Conservation (phyloP, 2,797 vertebrate genomes). For the Alectoris magna region DNA sequence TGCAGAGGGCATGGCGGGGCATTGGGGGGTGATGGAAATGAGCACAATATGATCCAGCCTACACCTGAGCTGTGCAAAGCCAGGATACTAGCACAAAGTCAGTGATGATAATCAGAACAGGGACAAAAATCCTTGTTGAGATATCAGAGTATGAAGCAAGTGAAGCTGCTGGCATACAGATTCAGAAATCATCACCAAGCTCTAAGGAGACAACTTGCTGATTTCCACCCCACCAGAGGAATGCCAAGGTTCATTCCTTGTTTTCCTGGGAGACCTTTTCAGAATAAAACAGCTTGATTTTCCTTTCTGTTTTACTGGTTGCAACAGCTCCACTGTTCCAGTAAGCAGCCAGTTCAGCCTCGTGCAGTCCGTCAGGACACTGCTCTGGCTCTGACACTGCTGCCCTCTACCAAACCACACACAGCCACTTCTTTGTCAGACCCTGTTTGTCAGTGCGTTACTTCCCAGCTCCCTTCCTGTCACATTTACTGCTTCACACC, state of each 20-base stretch:
- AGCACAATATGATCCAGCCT: neutral
- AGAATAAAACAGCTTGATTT: neutral
- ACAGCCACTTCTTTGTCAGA: neutral
- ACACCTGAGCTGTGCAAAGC: neutral
- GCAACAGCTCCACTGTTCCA: neutral
- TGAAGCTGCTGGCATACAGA: neutral
- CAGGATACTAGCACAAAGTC: rapidly evolving
- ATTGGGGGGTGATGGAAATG: neutral
- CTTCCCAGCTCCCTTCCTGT: neutral
- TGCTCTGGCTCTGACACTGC: neutral
- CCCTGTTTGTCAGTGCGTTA: neutral
- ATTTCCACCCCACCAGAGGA: neutral
- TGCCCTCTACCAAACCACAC: neutral
- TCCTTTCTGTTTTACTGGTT: neutral
- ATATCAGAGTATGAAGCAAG: neutral
- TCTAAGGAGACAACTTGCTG: neutral
- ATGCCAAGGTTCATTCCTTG: neutral
- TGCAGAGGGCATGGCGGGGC: neutral
- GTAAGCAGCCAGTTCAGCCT: neutral
- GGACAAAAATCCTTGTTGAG: neutral
- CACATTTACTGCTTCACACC: neutral
- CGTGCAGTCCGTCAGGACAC: neutral
- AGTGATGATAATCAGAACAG: neutral
- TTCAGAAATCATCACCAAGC: neutral
- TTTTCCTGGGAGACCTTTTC: neutral